phyloP scores from a whole-genome alignment of 2,113 vertebrate species.

The Odontesthes bonariensis region DNA sequence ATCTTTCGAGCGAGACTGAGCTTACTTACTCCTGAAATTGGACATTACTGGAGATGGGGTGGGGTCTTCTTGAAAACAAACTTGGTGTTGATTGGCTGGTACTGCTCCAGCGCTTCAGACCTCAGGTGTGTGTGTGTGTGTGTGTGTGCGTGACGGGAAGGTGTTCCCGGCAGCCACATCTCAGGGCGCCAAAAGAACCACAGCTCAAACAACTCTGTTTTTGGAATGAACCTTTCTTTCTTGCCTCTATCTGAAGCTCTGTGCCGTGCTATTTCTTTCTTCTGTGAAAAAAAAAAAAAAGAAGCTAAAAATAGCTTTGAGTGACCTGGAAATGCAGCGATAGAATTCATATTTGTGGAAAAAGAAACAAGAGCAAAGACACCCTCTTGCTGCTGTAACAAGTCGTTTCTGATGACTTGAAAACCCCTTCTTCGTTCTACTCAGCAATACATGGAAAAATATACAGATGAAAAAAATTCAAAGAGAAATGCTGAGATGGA shows the following conservation, averaged over 20 bases:
- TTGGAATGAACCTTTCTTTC: slow-evolving; percentile 54
- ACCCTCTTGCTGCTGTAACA: slow-evolving; percentile 29
- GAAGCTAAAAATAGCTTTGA: slow-evolving; percentile 67
- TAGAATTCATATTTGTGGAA: slow-evolving; percentile 54
- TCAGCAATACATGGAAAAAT: slow-evolving; percentile 27
- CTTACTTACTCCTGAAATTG: slow-evolving; percentile 67
- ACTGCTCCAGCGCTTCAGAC: slow-evolving; percentile 42
- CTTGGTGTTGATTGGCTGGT: slow-evolving; percentile 58
- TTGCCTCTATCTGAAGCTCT: slow-evolving; percentile 61
- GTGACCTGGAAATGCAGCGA: slow-evolving; percentile 72
- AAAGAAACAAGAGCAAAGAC: slow-evolving; percentile 45
- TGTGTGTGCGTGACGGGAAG: slow-evolving; percentile 47
- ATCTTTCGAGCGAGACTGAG: slow-evolving; percentile 54
- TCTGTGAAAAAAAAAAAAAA: slow-evolving; percentile 43
- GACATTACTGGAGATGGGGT: slow-evolving; percentile 60
- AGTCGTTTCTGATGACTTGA: slow-evolving; percentile 39
- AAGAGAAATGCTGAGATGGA: slow-evolving; percentile 16
- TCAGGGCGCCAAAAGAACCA: slow-evolving; percentile 72
- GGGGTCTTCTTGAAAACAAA: slow-evolving; percentile 47
- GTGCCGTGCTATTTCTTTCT: slow-evolving; percentile 61
- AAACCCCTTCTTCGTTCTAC: slow-evolving; percentile 32
- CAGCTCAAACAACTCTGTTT: slow-evolving; percentile 75
- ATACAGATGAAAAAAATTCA: slow-evolving; percentile 12
- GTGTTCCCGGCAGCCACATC: slow-evolving; percentile 72
- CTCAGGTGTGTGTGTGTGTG: slow-evolving; percentile 67